Percentiles rank a stretch among this genome's conserved stretches.
Conservation (phyloP, 2,888 invertebrate genomes). For the Papilio gigon region DNA sequence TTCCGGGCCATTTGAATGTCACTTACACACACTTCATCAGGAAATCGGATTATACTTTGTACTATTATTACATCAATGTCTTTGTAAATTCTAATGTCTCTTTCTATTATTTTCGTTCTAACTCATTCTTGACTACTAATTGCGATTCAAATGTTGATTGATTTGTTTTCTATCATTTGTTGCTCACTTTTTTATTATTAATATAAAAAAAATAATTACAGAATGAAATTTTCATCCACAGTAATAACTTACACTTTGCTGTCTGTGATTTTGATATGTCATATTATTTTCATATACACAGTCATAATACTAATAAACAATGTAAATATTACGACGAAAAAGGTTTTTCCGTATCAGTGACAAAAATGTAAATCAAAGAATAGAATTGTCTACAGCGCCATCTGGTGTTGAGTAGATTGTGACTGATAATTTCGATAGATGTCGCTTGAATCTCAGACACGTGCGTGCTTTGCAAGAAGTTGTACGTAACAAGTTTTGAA, state of each 20-base stretch:
- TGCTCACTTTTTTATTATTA: too few species aligned
- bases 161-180: background rate
- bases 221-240: too few species aligned
- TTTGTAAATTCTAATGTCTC: background rate
- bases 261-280: background rate
- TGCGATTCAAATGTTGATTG: too few species aligned
- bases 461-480: background rate
- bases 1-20: slow-evolving; percentile 61
- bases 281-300: too few species aligned
- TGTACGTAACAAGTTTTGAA: background rate
- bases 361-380: slow-evolving; percentile 12
- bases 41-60: slow-evolving; percentile 16
- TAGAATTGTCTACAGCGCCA: slow-evolving; percentile 58
- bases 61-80: background rate
- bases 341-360: background rate
- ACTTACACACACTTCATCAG: slow-evolving; percentile 41
- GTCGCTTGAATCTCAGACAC: slow-evolving; percentile 51
- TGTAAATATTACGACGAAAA: background rate
- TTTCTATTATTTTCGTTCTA: background rate
- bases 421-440: slow-evolving; percentile 56
- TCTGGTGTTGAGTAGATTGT: slow-evolving; percentile 74
- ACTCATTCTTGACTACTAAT: too few species aligned
- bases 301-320: background rate
- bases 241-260: too few species aligned
- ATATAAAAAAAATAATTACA: too few species aligned